Evolutionary conservation across 2,113 vertebrate species (phyloP).

Genomic region (Vulpes ferrilata): DNA sequence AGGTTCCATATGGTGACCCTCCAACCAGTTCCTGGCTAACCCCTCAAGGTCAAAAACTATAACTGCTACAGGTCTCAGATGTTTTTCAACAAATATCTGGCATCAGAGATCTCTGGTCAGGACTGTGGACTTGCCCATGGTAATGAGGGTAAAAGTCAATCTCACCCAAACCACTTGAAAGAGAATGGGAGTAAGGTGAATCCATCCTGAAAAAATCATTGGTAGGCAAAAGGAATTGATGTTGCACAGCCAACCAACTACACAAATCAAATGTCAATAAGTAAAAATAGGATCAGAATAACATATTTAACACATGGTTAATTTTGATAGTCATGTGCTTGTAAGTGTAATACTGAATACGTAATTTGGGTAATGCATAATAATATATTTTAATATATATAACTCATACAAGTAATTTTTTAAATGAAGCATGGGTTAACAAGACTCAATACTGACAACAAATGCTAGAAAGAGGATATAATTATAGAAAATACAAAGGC

Average conservation of each 20-base stretch:
- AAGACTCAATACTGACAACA: not conserved
- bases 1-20: not conserved
- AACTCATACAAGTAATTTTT: not conserved
- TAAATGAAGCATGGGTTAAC: not conserved
- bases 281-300: not conserved
- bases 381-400: not conserved
- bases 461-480: not conserved
- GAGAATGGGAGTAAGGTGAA: not conserved
- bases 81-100: not conserved
- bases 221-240: not conserved
- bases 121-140: not conserved
- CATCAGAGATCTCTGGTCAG: not conserved
- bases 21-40: not conserved
- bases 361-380: not conserved
- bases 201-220: not conserved
- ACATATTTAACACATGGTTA: not conserved
- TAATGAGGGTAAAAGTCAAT: rapidly evolving
- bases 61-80: not conserved
- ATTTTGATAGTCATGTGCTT: not conserved
- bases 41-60: not conserved
- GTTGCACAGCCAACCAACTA: not conserved
- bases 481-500: not conserved
- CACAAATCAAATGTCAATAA: not conserved
- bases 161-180: not conserved
- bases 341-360: not conserved